Evolutionary conservation across 2,888 invertebrate genomes (phyloP).

Genomic region (Agrypnus murinus): DNA sequence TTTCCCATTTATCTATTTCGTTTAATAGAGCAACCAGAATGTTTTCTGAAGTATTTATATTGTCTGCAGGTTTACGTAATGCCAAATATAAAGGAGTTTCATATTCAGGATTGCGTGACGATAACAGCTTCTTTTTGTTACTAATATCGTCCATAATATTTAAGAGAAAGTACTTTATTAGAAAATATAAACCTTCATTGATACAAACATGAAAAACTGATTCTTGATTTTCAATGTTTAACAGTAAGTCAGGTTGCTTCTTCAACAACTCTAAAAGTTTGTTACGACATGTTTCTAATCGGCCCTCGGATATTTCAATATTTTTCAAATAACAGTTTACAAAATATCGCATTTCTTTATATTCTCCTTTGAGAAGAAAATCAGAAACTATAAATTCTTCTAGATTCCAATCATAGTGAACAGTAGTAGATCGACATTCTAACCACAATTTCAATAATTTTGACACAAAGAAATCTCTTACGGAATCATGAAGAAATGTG

Average conservation of each 20-base stretch:
- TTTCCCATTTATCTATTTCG: constrained; percentile 3
- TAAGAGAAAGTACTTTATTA: constrained; percentile 37
- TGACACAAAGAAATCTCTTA: constrained; percentile 42
- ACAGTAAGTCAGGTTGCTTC: not conserved
- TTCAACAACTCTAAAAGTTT: constrained; percentile 3
- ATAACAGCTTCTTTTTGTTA: constrained; percentile 14
- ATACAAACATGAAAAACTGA: constrained; percentile 34
- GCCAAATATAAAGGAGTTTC: constrained; percentile 36
- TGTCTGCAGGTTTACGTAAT: not conserved
- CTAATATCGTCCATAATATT: not conserved
- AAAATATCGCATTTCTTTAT: constrained; percentile 41
- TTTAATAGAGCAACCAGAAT: constrained; percentile 23
- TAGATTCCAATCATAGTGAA: constrained; percentile 20
- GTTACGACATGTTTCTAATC: constrained; percentile 21
- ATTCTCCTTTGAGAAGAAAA: constrained; percentile 17
- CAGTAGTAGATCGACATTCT: not conserved
- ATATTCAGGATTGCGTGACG: constrained; percentile 14
- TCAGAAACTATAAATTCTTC: constrained; percentile 32
- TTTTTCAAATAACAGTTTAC: constrained; percentile 32
- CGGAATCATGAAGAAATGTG: constrained; percentile 40
- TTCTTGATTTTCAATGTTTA: constrained; percentile 22
- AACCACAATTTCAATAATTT: constrained; percentile 34
- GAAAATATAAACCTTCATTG: constrained; percentile 28
- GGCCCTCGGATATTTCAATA: not conserved
- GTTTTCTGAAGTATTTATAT: not conserved